Evolutionary conservation across 2,113 vertebrate species (phyloP).

Genomic region (Tachycineta bicolor): DNA sequence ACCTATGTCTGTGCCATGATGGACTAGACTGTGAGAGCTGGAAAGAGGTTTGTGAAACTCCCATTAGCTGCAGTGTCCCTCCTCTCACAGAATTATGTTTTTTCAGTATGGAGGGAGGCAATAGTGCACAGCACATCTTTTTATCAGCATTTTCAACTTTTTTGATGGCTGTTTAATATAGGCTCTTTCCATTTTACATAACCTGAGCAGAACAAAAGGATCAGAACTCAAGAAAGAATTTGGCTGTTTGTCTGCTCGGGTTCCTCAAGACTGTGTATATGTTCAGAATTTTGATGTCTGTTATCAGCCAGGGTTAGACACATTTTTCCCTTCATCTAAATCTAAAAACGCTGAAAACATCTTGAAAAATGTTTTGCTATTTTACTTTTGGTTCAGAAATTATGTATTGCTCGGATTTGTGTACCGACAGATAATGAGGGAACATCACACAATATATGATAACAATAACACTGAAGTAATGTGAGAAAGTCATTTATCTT

Average conservation of each 20-base stretch:
- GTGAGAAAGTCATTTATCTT: slow-evolving; percentile 76
- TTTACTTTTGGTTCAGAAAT: slow-evolving; percentile 74
- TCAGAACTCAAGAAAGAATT: background rate
- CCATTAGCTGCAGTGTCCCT: background rate
- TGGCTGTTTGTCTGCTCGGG: background rate
- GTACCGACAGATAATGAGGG: slow-evolving; percentile 71
- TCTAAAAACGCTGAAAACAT: slow-evolving; percentile 65
- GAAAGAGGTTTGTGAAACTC: background rate
- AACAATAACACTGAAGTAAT: slow-evolving; percentile 69
- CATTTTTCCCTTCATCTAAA: slow-evolving; percentile 61
- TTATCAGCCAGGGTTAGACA: slow-evolving; percentile 12
- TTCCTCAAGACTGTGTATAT: background rate
- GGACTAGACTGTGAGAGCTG: background rate
- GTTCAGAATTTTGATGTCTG: slow-evolving; percentile 53
- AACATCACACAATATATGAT: slow-evolving; percentile 69
- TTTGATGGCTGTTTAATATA: background rate
- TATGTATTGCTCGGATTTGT: slow-evolving; percentile 67
- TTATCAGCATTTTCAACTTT: background rate
- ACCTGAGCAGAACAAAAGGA: background rate
- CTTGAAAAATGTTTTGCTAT: slow-evolving; percentile 71
- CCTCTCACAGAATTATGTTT: background rate
- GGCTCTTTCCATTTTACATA: background rate
- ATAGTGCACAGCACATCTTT: background rate
- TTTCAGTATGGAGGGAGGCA: background rate
- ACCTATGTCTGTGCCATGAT: background rate